Percentiles rank a stretch among this genome's conserved stretches.
Evolutionary conservation across 2,888 invertebrate species (phyloP).

Genomic region (Tinea semifulvella): DNA sequence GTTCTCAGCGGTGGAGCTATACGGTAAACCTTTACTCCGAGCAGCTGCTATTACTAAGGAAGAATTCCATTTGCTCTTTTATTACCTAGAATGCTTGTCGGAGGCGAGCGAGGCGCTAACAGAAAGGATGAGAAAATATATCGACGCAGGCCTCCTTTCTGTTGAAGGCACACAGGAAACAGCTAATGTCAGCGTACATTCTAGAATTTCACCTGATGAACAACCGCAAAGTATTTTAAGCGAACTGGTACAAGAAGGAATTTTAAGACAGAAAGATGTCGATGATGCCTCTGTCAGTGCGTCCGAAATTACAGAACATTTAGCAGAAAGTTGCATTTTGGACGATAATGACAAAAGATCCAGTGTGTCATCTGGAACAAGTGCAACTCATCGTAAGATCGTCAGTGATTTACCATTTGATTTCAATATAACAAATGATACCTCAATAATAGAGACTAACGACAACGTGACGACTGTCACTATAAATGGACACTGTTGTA

Average conservation of each 20-base stretch:
- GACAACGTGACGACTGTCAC: slow-evolving; percentile 53
- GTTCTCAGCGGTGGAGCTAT: slow-evolving; percentile 70
- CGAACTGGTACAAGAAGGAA: slow-evolving; percentile 56
- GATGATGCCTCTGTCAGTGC: slow-evolving; percentile 48
- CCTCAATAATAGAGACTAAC: slow-evolving; percentile 39
- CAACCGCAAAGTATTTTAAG: slow-evolving; percentile 50
- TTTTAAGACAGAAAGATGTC: slow-evolving; percentile 51
- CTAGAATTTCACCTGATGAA: slow-evolving; percentile 29
- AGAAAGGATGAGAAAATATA: slow-evolving; percentile 58
- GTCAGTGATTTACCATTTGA: slow-evolving; percentile 52
- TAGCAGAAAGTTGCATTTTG: slow-evolving; percentile 34
- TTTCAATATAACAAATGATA: slow-evolving; percentile 43
- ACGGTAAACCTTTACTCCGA: slow-evolving; percentile 67
- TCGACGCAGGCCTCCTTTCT: slow-evolving; percentile 55
- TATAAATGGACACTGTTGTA: slow-evolving; percentile 52
- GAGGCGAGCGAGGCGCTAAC: slow-evolving; percentile 57
- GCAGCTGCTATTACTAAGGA: slow-evolving; percentile 59
- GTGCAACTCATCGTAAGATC: slow-evolving; percentile 41
- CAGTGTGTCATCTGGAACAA: slow-evolving; percentile 37
- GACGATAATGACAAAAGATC: slow-evolving; percentile 42
- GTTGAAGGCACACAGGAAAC: slow-evolving; percentile 32
- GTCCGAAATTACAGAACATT: slow-evolving; percentile 40
- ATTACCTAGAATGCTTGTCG: slow-evolving; percentile 58
- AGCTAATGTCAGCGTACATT: slow-evolving; percentile 27
- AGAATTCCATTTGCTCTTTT: slow-evolving; percentile 63